Base-by-base conservation (phyloP, 2,113 vertebrate genomes). In the Tupaia tana region DNA sequence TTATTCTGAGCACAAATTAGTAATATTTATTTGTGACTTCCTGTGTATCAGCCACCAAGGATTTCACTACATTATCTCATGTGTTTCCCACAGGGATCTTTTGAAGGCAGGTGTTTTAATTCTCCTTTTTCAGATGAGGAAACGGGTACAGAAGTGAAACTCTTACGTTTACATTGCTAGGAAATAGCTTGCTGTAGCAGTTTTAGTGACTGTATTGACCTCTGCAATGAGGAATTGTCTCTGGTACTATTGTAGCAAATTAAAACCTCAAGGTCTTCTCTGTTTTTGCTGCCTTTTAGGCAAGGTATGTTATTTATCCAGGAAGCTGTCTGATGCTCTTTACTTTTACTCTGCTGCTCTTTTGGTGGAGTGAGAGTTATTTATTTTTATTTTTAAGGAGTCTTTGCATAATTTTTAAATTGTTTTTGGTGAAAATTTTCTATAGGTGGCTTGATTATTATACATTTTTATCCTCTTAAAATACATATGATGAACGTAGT, bases 51-150 rank as follows among this genome's bases (percentile, higher is more conserved):
- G 56, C 56, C 27, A 31, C 19, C 63, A 43, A 78, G 18, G 58
- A 61, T 12, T 86, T 93, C 15, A 31, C 52, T 91, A 9, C 2
- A 9, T 92, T 54, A 56, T 88, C 14, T 70, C 29, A 12, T 25
- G 13, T 64, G 7, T 90, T 94, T 77, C 43, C 56, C 27, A 63
- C 34, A 93, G 54, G n/a, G 91, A 52, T 43, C 71, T 54, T 75
- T 0, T 83, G 66, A 90, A 64, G 6, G 87, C 22, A 20, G 63
- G 15, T 82, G 25, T 93, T 86, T 54, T 69, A 64, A 54, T 79
- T n/a, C 15, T 89, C 16, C 15, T 93, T 92, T 91, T 92, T 90
- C n/a, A 93, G 90, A 52, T 58, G 43, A 80, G 75, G 56, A 94
- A 52, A 87, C 67, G 79, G 31, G 9, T 81, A 82, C 31, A 67